Evolutionary conservation across 2,113 vertebrate genomes (phyloP), one percentile per base, ranked within the genome.

Genomic region (Mesocricetus auratus): DNA sequence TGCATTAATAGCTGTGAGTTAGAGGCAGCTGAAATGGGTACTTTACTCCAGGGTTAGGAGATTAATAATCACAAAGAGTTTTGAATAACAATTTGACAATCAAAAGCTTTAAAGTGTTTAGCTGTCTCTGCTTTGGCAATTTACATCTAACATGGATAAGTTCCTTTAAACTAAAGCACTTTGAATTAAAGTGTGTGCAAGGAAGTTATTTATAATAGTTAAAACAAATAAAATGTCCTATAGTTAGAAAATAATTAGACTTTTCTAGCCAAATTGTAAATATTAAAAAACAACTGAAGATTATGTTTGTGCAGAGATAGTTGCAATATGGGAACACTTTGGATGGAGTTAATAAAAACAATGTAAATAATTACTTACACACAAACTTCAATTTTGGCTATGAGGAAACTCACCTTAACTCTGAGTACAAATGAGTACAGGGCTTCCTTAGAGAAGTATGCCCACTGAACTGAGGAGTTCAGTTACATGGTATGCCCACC

Each of bases 121-220:
- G 56, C 42, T 75, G 42, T 42, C 21, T 83, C n/a, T 83, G 58
- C 8, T 53, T 50, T 53, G 50, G 50, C 4, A 64, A 91, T 96
- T 94, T 94, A 81, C 5, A 89, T 26, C 24, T 42, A 81, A 85
- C 33, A 73, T 45, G 71, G 95, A 60, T 8, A 89, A 93, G 86
- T n/a, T 71, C 87, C 39, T 88, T 62, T 94, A 90, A 92, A 79
- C 85, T 60, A 60, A 73, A 95, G 45, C 3, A 29, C 87, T 56
- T 79, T 86, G 36, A 69, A 86, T 93, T 79, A 86, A 91, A 31
- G 26, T 53, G 75, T 75, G 31, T 86, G 45, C 85, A 89, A 2
- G 36, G n/a, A 83, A 62, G 8, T 89, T 75, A 64, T 92, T 60
- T 74, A 26, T 12, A 60, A 89, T 53, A 85, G 7, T 74, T 58